Base-by-base conservation (phyloP, 1,140 invertebrate genomes). In the Caenorhabditis brenneri region DNA sequence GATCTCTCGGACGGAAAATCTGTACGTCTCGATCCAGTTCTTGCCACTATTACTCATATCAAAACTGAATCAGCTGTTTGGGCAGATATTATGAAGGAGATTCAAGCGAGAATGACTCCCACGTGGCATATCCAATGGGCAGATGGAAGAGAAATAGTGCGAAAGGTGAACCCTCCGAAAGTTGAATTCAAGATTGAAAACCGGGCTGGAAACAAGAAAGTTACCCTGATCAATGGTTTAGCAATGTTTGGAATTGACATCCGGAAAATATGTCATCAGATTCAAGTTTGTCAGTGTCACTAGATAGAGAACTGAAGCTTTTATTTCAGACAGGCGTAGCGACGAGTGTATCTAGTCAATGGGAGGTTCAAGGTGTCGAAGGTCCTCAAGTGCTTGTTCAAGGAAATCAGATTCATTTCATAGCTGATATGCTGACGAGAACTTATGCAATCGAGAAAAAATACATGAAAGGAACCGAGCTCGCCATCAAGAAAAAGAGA, bases 171-270 rank as follows among this genome's bases (percentile, higher is more conserved):
- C 31, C 42, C 80, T 9, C 85, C 85, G 15, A 78, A 69, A 29
- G 55, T 86, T 9, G 69, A 65, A 36, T 85, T 86, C 60, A 85
- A 85, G 33, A 55, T 96, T 4, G 93, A 93, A 19, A 94, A 93
- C n/a, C 92, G 95, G 80, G 93, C 93, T 31, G 94, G 94, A n/a
- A 95, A 95, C 89, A 97, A 97, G 91, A 96, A 96, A 93, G 95
- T 95, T 16, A 97, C 96, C 0, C 91, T 97, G 48, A 93, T 97
- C 0, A 95, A 95, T 85, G 96, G 96, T 91, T 92, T 96, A 83
- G 95, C 96, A 91, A 92, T 93, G 29, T 97, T 94, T 92, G 95
- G 95, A 19, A 95, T 97, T 84, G 94, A 94, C 88, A 91, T 95
- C 60, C 91, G 93, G 31, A 94, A 94, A 86, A 49, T 83, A n/a